Evolutionary conservation across 2,113 vertebrate species (phyloP).

Genomic region (Rhinoderma darwinii): DNA sequence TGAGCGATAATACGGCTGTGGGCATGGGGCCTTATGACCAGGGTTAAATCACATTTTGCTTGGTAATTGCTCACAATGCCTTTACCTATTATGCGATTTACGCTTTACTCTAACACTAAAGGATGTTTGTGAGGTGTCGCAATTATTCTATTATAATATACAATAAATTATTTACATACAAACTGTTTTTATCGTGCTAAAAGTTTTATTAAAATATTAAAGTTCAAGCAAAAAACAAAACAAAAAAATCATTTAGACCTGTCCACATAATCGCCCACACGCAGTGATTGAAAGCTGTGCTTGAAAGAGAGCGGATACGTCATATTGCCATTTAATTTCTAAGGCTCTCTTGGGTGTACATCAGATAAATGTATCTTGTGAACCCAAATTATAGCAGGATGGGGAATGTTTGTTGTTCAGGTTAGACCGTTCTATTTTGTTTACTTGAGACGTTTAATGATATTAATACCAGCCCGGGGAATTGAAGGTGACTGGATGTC

Average conservation of each 20-base stretch:
- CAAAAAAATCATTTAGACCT: not conserved
- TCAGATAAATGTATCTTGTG: conserved; percentile 30
- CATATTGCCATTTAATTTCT: conserved; percentile 41
- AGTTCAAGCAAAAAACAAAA: conserved; percentile 7
- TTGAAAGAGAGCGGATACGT: not conserved
- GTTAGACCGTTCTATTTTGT: conserved; percentile 27
- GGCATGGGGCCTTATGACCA: not conserved
- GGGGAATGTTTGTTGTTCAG: not conserved
- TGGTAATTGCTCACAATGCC: not conserved
- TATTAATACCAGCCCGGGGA: conserved; percentile 42
- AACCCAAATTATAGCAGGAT: not conserved
- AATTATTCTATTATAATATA: not conserved
- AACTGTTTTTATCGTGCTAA: no score
- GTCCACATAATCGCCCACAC: not conserved
- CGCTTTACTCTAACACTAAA: not conserved
- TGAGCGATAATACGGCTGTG: not conserved
- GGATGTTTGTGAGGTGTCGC: not conserved
- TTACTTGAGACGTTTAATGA: conserved; percentile 49
- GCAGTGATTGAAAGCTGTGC: not conserved
- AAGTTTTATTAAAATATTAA: not conserved
- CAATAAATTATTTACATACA: not conserved
- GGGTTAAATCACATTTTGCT: no score
- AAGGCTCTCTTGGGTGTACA: conserved; percentile 10
- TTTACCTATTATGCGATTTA: no score
- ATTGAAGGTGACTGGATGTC: conserved; percentile 50